Conservation (phyloP, 2,113 vertebrate genomes). For the Ondatra zibethicus region DNA sequence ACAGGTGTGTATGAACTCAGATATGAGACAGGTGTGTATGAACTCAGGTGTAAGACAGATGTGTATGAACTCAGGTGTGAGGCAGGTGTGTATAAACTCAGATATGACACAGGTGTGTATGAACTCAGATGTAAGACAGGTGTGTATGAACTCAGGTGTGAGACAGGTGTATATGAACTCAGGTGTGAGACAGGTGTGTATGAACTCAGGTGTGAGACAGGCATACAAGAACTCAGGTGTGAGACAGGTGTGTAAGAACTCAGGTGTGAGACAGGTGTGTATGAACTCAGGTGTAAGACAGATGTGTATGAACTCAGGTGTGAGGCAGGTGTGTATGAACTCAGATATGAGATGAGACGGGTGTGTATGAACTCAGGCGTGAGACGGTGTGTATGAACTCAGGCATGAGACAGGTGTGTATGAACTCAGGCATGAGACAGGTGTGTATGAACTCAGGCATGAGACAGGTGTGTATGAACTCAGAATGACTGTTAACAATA, state of each 20-base stretch:
- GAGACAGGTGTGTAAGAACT: conserved; percentile 93
- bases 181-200: conserved; percentile 99
- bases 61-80: conserved; percentile 90
- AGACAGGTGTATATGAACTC: conserved; percentile 74
- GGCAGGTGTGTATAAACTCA: conserved; percentile 92
- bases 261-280: conserved; percentile 99
- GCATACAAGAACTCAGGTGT: conserved; percentile 93
- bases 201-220: conserved; percentile 96
- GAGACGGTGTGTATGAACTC: conserved; percentile 93
- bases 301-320: conserved; percentile 92
- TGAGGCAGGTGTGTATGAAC: conserved; percentile 95
- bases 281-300: conserved; percentile 95
- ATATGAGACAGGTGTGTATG: conserved; percentile 97
- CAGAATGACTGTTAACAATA: conserved; percentile 6
- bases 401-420: conserved; percentile 98
- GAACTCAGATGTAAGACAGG: conserved; percentile 70
- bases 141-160: conserved; percentile 82
- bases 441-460: conserved; percentile 91
- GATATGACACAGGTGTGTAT: conserved; percentile 53
- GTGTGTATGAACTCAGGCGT: conserved; percentile 91
- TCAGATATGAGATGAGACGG: conserved; percentile 99
- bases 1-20: conserved; percentile 92
- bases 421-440: conserved; percentile 96
- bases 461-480: conserved; percentile 93
- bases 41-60: conserved; percentile 95